Percentiles rank a stretch among this genome's conserved stretches.
Conservation (phyloP, 2,113 vertebrate genomes). For the Amblyopsis rosae region DNA sequence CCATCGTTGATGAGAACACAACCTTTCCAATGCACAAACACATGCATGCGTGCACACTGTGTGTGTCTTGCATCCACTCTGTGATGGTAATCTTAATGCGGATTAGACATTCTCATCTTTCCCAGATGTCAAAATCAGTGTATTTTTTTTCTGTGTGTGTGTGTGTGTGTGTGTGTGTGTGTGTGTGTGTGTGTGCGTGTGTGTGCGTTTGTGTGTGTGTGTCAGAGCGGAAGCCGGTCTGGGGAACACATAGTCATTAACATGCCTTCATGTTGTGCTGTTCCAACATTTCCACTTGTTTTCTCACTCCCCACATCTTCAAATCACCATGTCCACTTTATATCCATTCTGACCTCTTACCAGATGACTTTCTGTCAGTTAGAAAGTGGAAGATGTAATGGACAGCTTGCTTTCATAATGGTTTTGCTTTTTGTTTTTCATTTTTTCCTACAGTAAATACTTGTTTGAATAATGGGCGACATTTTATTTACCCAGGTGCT, state of each 20-base stretch:
- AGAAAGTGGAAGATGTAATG: background rate
- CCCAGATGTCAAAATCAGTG: constrained; percentile 57
- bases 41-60: background rate
- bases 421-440: constrained; percentile 42
- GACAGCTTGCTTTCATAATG: background rate
- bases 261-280: constrained; percentile 34
- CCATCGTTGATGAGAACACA: constrained; percentile 44
- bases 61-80: constrained; percentile 53
- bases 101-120: constrained; percentile 61
- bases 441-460: constrained; percentile 14
- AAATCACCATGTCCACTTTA: background rate
- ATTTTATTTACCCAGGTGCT: constrained; percentile 52
- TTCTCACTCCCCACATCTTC: constrained; percentile 7
- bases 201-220: constrained; percentile 47
- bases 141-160: background rate
- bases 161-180: constrained; percentile 30
- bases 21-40: constrained; percentile 24
- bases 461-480: constrained; percentile 20
- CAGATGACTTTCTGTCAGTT: background rate
- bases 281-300: constrained; percentile 26
- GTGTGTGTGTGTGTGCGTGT: background rate
- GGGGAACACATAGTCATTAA: constrained; percentile 53
- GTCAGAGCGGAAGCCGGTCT: constrained; percentile 44
- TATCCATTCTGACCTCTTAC: too few relatives aligned
- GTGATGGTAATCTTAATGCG: constrained; percentile 60